Evolutionary conservation across 2,797 vertebrate species (phyloP).

Genomic region (Macrochelys suwanniensis): DNA sequence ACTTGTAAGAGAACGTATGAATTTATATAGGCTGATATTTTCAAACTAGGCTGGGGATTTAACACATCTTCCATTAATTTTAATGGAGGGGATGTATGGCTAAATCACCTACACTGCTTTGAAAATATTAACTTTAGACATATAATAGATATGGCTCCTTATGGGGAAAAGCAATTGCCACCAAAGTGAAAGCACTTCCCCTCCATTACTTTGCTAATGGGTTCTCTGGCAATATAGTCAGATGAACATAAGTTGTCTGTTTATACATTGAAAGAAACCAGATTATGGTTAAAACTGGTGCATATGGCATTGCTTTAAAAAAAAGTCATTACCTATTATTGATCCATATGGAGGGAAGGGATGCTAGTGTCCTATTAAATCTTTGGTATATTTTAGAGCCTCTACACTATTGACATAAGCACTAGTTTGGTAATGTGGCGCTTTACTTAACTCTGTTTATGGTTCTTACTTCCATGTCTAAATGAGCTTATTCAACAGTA

Average conservation of each 20-base stretch:
- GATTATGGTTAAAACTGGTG: not conserved
- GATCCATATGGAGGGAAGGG: not conserved
- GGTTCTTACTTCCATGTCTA: not conserved
- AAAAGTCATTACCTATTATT: not conserved
- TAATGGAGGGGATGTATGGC: not conserved
- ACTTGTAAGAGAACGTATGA: not conserved
- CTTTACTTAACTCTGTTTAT: not conserved
- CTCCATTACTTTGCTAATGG: not conserved
- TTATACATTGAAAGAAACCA: not conserved
- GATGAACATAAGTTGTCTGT: not conserved
- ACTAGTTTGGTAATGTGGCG: not conserved
- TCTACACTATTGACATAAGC: not conserved
- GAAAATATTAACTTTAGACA: accelerated
- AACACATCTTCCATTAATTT: not conserved
- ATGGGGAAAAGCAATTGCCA: not conserved
- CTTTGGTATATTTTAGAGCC: not conserved
- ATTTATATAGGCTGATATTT: not conserved
- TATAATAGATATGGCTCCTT: not conserved
- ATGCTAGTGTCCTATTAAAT: not conserved
- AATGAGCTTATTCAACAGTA: not conserved
- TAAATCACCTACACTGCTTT: not conserved
- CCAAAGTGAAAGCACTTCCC: not conserved
- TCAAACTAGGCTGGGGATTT: not conserved
- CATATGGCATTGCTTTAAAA: not conserved
- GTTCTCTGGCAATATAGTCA: not conserved